Evolutionary conservation across 2,797 vertebrate species (phyloP), one percentile per base, ranked within the genome.

Genomic region (Gadopsis bispinosus): DNA sequence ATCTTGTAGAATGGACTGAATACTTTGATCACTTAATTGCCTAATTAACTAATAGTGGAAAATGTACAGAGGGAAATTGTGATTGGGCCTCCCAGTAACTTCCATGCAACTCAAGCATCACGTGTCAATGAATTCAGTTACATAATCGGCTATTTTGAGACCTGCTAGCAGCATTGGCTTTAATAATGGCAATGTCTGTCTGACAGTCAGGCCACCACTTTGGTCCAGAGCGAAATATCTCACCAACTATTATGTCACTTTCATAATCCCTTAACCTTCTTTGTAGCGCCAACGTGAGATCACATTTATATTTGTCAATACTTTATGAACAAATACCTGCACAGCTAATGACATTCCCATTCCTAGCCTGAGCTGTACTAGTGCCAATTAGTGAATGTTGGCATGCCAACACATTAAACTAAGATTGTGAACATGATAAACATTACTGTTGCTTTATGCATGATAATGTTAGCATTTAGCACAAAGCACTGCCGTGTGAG

Each of bases 31-130:
- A 39, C 72, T 72, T 91, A 89, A 93, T 90, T 86, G 58, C 45
- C 73, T 83, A 84, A 93, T 94, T 88, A 92, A 78, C 77, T 83
- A 92, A 91, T 76, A 80, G 80, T 81, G 87, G 90, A 90, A 86
- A 90, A 88, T 84, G 59, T 83, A 81, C 55, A 79, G 54, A 51
- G 66, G 62, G 71, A 74, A 85, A 85, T 73, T 79, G 66, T 69
- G 74, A 88, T 83, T 83, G 84, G 80, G 73, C 86, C 87, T 79
- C 83, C 69, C 72, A 59, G 67, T 64, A 83, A 83, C 64, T 71
- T 90, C 73, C 69, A 66, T 69, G 55, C 39, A 73, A 77, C 60
- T 76, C 56, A 72, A 84, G 86, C 85, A 90, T 70, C 70, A 90
- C 75, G 81, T 26, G 5, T 79, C 78, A 80, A 56, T 73, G 76